Percentiles rank a stretch among this genome's conserved stretches.
Evolutionary conservation across 2,888 invertebrate species (phyloP).

Genomic region (Balanococcus diminutus): DNA sequence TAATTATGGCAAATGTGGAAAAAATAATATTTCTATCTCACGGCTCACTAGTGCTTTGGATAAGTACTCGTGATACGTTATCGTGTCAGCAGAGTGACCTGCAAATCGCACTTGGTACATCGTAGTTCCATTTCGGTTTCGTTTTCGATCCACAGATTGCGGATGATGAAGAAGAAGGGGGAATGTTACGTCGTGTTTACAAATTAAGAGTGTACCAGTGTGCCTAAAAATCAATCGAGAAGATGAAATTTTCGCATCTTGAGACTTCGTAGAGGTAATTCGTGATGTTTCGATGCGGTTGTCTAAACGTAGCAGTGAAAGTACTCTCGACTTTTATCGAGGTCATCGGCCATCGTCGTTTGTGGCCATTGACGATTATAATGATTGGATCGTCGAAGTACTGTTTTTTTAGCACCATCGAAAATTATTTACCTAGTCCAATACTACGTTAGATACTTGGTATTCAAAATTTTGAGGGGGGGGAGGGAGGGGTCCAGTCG

Average conservation of each 20-base stretch:
- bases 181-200: background rate
- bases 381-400: background rate
- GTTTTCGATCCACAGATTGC: background rate
- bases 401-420: too few relatives aligned
- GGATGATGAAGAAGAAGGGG: background rate
- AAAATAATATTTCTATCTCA: background rate
- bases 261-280: background rate
- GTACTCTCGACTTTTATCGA: background rate
- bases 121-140: background rate
- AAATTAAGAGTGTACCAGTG: too few relatives aligned
- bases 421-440: too few relatives aligned
- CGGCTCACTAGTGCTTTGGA: background rate
- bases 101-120: background rate
- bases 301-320: background rate
- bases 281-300: background rate
- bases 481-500: too few relatives aligned
- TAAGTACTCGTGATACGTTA: background rate
- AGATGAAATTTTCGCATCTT: background rate
- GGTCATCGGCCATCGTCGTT: background rate
- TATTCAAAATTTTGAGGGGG: too few relatives aligned
- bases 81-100: background rate
- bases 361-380: background rate
- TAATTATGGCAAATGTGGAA: constrained; percentile 27
- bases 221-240: too few relatives aligned
- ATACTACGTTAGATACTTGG: too few relatives aligned